Conservation (phyloP, 1,140 invertebrate species). For the Diachasmimorpha longicaudata region DNA sequence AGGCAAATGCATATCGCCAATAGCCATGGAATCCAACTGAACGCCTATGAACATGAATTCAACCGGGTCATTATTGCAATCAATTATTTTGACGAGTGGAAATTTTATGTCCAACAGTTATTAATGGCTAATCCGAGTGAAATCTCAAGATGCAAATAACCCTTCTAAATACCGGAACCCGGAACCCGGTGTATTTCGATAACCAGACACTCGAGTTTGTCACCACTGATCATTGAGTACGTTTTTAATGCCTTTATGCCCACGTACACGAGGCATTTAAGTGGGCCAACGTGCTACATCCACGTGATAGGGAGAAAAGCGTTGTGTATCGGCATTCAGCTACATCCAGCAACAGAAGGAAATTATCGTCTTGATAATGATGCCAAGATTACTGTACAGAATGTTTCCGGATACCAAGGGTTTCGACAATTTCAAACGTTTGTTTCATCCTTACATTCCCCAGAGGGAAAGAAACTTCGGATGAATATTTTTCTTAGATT, state of each 20-base stretch:
- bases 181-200: background rate
- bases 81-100: background rate
- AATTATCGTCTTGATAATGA: slow-evolving; percentile 11
- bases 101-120: too few species aligned
- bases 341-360: background rate
- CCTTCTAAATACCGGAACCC: background rate
- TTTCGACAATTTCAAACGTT: background rate
- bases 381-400: background rate
- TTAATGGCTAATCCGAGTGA: background rate
- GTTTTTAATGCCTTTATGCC: slow-evolving; percentile 13
- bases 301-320: slow-evolving; percentile 40
- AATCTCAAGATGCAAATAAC: background rate
- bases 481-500: background rate
- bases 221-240: background rate
- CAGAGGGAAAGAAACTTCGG: background rate
- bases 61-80: slow-evolving; percentile 12
- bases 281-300: slow-evolving; percentile 53
- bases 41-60: slow-evolving; percentile 31
- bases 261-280: slow-evolving; percentile 26
- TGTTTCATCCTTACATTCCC: background rate
- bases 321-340: background rate
- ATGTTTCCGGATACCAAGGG: background rate
- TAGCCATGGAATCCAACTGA: slow-evolving; percentile 44
- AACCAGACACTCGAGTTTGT: slow-evolving; percentile 11
- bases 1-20: slow-evolving; percentile 40